These are phyloP conservation scores for Merodon equestris DNA, from an alignment of 2,888 invertebrate genomes.

Conservation along the genomic window DNA sequence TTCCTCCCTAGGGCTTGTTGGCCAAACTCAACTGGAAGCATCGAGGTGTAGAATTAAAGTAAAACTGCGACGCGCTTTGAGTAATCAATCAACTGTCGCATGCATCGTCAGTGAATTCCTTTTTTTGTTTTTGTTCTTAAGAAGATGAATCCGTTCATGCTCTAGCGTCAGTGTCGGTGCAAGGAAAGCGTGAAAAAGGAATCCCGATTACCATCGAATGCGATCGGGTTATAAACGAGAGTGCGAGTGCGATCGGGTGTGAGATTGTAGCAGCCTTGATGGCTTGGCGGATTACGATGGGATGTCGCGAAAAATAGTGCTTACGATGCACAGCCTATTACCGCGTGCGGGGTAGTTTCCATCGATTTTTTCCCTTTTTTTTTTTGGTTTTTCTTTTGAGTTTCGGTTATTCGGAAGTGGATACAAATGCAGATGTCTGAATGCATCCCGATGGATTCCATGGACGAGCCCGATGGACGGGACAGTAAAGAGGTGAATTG, in stretches of 20 bases:
- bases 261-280: constrained; percentile 17
- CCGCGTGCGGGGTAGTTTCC: constrained; percentile 24
- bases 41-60: constrained; percentile 33
- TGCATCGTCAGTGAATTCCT: constrained; percentile 49
- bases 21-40: constrained; percentile 19
- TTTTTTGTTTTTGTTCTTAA: constrained; percentile 14
- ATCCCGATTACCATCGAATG: constrained; percentile 27
- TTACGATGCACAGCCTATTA: constrained; percentile 25
- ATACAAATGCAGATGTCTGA: constrained; percentile 18
- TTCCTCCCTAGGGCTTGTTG: constrained; percentile 50
- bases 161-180: constrained; percentile 20
- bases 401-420: constrained; percentile 43
- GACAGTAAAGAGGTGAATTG: constrained; percentile 54
- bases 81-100: constrained; percentile 67
- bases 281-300: constrained; percentile 36
- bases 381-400: not conserved
- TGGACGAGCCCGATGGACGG: constrained; percentile 9
- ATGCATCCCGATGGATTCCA: constrained; percentile 34
- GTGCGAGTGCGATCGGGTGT: constrained; percentile 24
- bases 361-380: constrained; percentile 36
- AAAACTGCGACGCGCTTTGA: constrained; percentile 62
- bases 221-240: constrained; percentile 8
- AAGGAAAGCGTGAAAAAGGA: constrained; percentile 14
- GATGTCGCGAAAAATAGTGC: constrained; percentile 54
- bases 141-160: not conserved